Conservation (phyloP, 2,888 invertebrate genomes). For the Lycia hirtaria region DNA sequence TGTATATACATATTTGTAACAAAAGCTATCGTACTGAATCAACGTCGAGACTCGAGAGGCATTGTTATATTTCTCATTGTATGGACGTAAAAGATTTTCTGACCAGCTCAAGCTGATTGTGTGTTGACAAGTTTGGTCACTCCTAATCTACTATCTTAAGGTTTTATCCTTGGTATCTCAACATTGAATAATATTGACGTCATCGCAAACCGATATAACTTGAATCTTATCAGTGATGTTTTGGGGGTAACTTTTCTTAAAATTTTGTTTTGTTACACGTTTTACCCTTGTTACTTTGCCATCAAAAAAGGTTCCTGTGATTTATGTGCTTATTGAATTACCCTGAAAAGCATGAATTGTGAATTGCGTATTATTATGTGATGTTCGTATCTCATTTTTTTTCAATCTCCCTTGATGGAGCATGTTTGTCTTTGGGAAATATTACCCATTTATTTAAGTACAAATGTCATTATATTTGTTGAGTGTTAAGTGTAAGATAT, state of each 20-base stretch:
- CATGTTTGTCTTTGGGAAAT: background rate
- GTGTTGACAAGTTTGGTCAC: no score
- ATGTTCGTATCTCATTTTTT: background rate
- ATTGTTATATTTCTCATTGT: no score
- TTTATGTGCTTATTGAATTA: background rate
- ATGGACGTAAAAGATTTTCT: no score
- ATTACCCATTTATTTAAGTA: background rate
- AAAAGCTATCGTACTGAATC: no score
- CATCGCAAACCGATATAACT: background rate
- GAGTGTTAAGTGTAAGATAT: no score
- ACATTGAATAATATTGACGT: background rate
- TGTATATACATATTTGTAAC: no score
- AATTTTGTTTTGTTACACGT: slow-evolving; percentile 23
- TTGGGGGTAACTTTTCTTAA: slow-evolving; percentile 13
- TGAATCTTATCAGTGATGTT: slow-evolving; percentile 9
- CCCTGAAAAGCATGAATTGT: slow-evolving; percentile 1
- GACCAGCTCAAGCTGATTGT: no score
- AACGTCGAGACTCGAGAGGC: no score
- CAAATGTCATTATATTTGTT: no score
- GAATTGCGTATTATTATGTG: background rate
- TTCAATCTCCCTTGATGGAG: background rate
- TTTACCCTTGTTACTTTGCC: background rate
- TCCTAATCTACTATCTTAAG: no score
- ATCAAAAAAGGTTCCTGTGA: background rate
- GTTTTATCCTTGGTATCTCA: no score